These are phyloP conservation scores for Plebejus melissa DNA, from an alignment of 2,888 invertebrate genomes.

Conservation along the genomic window DNA sequence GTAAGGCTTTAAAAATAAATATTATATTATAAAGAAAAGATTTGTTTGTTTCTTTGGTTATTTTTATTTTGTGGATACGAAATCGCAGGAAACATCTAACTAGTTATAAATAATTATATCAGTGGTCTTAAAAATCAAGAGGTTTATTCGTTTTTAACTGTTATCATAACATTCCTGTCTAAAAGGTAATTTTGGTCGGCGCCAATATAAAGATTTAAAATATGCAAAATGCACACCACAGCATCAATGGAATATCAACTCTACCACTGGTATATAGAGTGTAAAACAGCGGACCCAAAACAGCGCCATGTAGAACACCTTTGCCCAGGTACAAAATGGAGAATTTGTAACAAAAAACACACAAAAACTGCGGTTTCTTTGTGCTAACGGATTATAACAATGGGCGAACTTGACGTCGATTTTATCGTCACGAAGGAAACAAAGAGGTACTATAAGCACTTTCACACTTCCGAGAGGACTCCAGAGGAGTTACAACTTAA, in stretches of 20 bases:
- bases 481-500: slow-evolving; percentile 25
- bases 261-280: slow-evolving; percentile 37
- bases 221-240: slow-evolving; percentile 40
- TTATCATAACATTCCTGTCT: slow-evolving; percentile 24
- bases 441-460: slow-evolving; percentile 37
- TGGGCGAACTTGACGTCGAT: slow-evolving; percentile 62
- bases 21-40: too few species aligned
- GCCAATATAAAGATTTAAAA: slow-evolving; percentile 43
- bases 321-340: slow-evolving; percentile 57
- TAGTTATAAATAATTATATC: background rate
- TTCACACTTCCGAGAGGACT: slow-evolving; percentile 32
- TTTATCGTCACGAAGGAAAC: slow-evolving; percentile 60
- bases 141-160: background rate
- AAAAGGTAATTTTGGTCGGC: slow-evolving; percentile 40
- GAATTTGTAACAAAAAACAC: slow-evolving; percentile 56
- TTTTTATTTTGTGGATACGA: background rate
- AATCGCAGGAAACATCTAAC: background rate
- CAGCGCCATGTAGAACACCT: slow-evolving; percentile 40
- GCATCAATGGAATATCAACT: slow-evolving; percentile 44
- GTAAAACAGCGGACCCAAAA: slow-evolving; percentile 29
- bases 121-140: background rate
- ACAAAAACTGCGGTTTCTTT: slow-evolving; percentile 69
- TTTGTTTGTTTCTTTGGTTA: too few species aligned
- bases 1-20: background rate
- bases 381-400: slow-evolving; percentile 61